These are phyloP conservation scores for Microctonus brassicae DNA, from an alignment of 2,888 invertebrate species.

Conservation along the genomic window DNA sequence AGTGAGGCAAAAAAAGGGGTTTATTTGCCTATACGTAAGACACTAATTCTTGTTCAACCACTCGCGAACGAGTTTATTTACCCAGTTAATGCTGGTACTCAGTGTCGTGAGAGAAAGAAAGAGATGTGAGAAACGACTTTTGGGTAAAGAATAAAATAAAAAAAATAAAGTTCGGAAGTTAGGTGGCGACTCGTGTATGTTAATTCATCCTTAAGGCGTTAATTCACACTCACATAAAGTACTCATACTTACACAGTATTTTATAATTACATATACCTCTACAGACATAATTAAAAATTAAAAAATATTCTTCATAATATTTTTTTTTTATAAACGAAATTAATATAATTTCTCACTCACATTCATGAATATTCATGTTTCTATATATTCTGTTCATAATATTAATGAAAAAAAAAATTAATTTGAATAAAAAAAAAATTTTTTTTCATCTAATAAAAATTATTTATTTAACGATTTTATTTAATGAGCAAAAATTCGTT, in stretches of 20 bases:
- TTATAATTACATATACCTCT: not conserved
- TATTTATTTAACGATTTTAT: too few relatives aligned
- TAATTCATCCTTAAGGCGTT: conserved; percentile 43
- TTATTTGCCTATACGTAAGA: conserved; percentile 43
- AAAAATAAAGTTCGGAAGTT: not conserved
- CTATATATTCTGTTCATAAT: not conserved
- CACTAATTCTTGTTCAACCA: conserved; percentile 57
- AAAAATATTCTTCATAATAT: not conserved
- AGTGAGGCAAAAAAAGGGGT: too few relatives aligned
- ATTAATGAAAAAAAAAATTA: not conserved
- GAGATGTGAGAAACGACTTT: not conserved
- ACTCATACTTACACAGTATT: not conserved
- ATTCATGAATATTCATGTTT: too few relatives aligned
- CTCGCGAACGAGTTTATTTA: conserved; percentile 59
- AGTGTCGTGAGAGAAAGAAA: conserved; percentile 21
- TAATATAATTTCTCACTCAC: too few relatives aligned
- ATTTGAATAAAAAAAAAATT: not conserved
- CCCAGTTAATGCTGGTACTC: conserved; percentile 63
- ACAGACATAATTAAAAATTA: conserved; percentile 14
- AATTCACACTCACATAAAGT: conserved; percentile 33
- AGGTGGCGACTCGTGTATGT: conserved; percentile 35
- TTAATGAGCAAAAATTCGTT: too few relatives aligned
- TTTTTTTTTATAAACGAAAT: too few relatives aligned
- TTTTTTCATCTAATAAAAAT: too few relatives aligned
- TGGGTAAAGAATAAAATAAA: conserved; percentile 31